phyloP scores from a whole-genome alignment of 2,113 vertebrate genomes.

The Neodon shergylaensis region DNA sequence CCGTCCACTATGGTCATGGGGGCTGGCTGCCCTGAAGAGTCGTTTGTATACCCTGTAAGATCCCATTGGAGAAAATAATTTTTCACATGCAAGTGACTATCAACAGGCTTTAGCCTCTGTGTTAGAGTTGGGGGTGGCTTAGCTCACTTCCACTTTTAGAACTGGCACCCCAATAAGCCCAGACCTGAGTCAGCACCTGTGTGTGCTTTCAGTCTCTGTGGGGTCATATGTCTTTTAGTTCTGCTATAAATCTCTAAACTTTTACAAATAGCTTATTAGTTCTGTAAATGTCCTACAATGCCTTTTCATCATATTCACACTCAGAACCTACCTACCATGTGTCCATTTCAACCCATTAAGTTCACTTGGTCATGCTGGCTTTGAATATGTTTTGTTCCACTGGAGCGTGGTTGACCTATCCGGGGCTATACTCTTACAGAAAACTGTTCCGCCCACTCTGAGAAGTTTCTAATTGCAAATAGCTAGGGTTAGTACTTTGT shows the following conservation, averaged over 20 bases:
- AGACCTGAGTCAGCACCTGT: not conserved
- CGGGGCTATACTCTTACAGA: not conserved
- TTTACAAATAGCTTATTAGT: not conserved
- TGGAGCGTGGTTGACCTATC: not conserved
- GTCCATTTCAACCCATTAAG: not conserved
- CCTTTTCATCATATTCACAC: not conserved
- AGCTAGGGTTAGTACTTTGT: not conserved
- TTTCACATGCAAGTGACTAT: not conserved
- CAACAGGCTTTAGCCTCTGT: not conserved
- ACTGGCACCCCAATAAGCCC: not conserved
- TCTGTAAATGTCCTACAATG: not conserved
- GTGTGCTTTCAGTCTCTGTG: not conserved
- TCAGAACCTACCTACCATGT: not conserved
- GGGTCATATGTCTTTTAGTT: not conserved
- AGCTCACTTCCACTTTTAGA: not conserved
- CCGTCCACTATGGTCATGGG: rapidly evolving
- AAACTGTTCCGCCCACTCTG: not conserved
- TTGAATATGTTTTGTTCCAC: not conserved
- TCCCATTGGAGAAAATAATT: not conserved
- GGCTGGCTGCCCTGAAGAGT: not conserved
- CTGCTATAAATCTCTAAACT: not conserved
- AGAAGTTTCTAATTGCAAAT: not conserved
- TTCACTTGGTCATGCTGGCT: not conserved
- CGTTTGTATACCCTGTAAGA: not conserved
- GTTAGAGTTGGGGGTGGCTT: not conserved